A percentile compares a stretch with the other conserved stretches of the same genome.
Conservation (phyloP, 2,797 vertebrate genomes). For the Pagetopsis macropterus region DNA sequence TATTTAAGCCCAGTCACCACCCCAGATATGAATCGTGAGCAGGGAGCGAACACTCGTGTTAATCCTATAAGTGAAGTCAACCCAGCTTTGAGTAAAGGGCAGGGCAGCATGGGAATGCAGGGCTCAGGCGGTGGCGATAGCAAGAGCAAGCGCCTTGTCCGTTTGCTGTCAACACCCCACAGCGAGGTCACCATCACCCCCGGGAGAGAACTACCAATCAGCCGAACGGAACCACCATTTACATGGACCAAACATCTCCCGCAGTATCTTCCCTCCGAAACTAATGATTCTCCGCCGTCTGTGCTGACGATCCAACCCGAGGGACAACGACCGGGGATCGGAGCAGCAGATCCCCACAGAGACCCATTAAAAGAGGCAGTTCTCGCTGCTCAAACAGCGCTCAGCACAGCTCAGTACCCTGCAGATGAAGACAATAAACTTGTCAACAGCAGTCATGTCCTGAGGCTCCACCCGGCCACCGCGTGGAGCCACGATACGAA, state of each 20-base stretch:
- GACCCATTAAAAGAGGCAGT: slow-evolving; percentile 74
- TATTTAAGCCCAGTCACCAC: slow-evolving; percentile 69
- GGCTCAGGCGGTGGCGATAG: slow-evolving; percentile 44
- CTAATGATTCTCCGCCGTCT: slow-evolving; percentile 67
- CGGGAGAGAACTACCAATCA: slow-evolving; percentile 57
- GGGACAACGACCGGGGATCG: slow-evolving; percentile 62
- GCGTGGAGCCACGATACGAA: slow-evolving; percentile 66
- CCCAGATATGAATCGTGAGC: slow-evolving; percentile 67
- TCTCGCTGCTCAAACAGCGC: slow-evolving; percentile 66
- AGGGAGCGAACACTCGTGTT: slow-evolving; percentile 48
- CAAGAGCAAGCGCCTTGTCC: slow-evolving; percentile 72
- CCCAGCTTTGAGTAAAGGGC: slow-evolving; percentile 58
- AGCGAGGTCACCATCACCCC: slow-evolving; percentile 69
- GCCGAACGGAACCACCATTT: slow-evolving; percentile 72
- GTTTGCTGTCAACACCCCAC: slow-evolving; percentile 69
- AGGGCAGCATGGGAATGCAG: slow-evolving; percentile 55
- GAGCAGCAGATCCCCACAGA: slow-evolving; percentile 70
- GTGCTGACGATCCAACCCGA: slow-evolving; percentile 73
- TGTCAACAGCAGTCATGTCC: slow-evolving; percentile 81
- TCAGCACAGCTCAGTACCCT: slow-evolving; percentile 71
- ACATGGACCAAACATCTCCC: slow-evolving; percentile 70
- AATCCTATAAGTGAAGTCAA: slow-evolving; percentile 61
- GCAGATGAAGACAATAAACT: slow-evolving; percentile 70
- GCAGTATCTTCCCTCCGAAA: slow-evolving; percentile 59
- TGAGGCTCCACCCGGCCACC: slow-evolving; percentile 81